These are phyloP conservation scores for Enteromius afrohamiltoni DNA, from an alignment of 2,797 vertebrate species.

Conservation along the genomic window DNA sequence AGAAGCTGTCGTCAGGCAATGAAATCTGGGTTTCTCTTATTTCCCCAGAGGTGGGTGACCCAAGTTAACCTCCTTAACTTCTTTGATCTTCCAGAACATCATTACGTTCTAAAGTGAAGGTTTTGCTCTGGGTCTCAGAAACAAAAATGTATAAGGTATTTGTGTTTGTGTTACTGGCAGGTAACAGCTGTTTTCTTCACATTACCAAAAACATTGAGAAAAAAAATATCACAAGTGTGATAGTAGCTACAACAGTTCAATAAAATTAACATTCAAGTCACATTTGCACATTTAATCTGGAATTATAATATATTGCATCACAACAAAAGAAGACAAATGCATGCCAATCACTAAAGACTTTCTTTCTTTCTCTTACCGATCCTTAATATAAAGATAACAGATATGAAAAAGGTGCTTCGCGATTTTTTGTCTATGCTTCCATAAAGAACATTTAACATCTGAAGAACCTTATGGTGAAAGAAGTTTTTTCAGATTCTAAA, in stretches of 20 bases:
- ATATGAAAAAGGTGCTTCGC: background rate
- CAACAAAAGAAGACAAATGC: background rate
- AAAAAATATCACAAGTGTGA: background rate
- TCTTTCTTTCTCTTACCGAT: background rate
- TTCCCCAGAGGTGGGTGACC: slow-evolving; percentile 20
- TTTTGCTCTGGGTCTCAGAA: background rate
- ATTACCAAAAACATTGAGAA: background rate
- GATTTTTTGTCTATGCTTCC: too few species aligned
- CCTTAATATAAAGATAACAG: background rate
- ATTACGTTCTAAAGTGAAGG: background rate
- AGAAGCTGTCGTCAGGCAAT: slow-evolving; percentile 39
- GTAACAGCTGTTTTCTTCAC: background rate
- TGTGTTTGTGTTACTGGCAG: background rate
- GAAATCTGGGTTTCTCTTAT: slow-evolving; percentile 25
- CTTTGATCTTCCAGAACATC: background rate
- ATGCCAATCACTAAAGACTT: background rate
- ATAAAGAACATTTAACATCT: too few species aligned
- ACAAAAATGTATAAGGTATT: background rate
- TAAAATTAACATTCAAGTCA: background rate
- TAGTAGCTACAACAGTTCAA: background rate
- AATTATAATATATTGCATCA: background rate
- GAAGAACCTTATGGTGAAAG: too few species aligned
- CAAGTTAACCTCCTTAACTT: slow-evolving; percentile 31
- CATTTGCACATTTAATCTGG: background rate
- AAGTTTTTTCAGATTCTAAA: too few species aligned